phyloP scores from a whole-genome alignment of 2,113 vertebrate species.

The Gracilinanus agilis region DNA sequence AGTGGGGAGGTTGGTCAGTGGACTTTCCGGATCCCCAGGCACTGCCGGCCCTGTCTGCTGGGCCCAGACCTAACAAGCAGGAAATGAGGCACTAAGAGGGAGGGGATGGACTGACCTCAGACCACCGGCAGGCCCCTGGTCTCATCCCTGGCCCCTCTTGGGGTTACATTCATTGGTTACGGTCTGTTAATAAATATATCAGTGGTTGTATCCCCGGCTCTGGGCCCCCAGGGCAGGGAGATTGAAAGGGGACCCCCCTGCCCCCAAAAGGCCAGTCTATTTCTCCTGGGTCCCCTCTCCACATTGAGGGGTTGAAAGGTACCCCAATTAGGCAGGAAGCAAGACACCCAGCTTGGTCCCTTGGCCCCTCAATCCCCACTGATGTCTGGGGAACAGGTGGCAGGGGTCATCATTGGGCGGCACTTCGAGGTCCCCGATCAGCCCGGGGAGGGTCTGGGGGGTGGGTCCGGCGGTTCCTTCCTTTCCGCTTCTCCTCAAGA shows the following conservation, averaged over 20 bases:
- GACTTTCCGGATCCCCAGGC: not conserved
- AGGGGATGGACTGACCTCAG: not conserved
- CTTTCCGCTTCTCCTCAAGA: conserved; percentile 88
- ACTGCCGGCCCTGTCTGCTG: not conserved
- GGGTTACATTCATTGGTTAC: conserved; percentile 82
- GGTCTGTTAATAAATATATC: conserved; percentile 85
- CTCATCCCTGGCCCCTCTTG: not conserved
- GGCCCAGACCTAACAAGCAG: not conserved
- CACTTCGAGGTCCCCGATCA: conserved; percentile 91
- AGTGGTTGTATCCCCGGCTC: conserved; percentile 51
- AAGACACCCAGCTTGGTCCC: not conserved
- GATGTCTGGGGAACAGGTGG: conserved; percentile 3
- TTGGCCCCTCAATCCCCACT: conserved; percentile 7
- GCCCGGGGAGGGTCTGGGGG: conserved; percentile 84
- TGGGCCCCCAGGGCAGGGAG: conserved; percentile 45
- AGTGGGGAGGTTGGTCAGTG: not conserved
- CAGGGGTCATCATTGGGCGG: conserved; percentile 83
- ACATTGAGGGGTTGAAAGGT: not conserved
- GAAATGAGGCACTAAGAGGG: not conserved
- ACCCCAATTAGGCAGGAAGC: not conserved
- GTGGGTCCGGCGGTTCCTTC: conserved; percentile 92
- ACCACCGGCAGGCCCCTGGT: not conserved
- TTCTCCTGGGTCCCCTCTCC: not conserved
- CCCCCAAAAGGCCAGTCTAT: conserved; percentile 8
- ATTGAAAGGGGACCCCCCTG: not conserved